Conservation (phyloP, 2,797 vertebrate species). For the Channallabes apus region DNA sequence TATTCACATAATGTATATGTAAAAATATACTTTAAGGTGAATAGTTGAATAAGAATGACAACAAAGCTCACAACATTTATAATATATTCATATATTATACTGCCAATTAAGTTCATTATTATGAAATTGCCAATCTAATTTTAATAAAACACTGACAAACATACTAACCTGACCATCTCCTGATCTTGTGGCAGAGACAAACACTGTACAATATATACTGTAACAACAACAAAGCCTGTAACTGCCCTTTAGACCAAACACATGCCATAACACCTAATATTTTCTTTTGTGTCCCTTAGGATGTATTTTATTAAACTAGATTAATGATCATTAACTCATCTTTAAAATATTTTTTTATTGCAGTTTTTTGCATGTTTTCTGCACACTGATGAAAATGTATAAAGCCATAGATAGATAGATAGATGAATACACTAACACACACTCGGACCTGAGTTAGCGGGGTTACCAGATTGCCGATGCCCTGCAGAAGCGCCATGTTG, state of each 20-base stretch:
- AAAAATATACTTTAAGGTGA: neutral
- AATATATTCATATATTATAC: neutral
- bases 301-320: neutral
- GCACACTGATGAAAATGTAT: neutral
- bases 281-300: neutral
- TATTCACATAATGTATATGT: neutral
- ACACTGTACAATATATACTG: neutral
- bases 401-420: neutral
- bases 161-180: neutral
- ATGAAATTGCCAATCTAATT: neutral
- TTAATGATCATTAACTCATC: neutral
- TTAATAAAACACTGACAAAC: no score
- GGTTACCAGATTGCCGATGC: conserved; percentile 59
- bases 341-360: neutral
- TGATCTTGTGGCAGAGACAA: neutral
- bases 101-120: neutral
- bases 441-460: neutral
- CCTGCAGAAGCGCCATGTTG: conserved; percentile 57
- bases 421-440: neutral
- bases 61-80: neutral
- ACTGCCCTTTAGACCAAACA: neutral
- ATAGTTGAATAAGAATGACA: neutral
- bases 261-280: neutral
- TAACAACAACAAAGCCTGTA: neutral
- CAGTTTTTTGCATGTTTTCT: neutral